Conservation (phyloP, 2,888 invertebrate genomes). For the Eucriotettix oculatus region DNA sequence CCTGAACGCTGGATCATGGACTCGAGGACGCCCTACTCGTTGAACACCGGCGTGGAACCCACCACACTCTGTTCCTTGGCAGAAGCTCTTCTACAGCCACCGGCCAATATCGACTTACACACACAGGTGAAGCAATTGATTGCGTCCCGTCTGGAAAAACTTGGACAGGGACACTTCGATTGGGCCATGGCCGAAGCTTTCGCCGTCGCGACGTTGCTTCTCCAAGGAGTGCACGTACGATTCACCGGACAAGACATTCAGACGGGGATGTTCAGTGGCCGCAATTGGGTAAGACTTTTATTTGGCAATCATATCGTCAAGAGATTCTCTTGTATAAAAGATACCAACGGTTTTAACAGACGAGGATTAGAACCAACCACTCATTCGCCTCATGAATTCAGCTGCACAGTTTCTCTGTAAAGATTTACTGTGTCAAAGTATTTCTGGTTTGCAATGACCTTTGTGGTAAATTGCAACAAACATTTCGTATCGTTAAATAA, state of each 20-base stretch:
- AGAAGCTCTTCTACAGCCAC: not conserved
- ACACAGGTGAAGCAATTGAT: constrained; percentile 25
- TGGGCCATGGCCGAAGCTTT: constrained; percentile 72
- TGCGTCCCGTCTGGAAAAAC: constrained; percentile 34
- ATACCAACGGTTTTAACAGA: too few species aligned
- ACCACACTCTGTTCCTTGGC: not conserved
- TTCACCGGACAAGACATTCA: constrained; percentile 68
- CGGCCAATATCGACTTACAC: not conserved
- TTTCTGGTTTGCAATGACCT: too few species aligned
- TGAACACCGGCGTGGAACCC: not conserved
- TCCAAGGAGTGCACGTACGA: constrained; percentile 58
- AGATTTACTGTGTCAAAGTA: too few species aligned
- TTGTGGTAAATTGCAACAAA: too few species aligned
- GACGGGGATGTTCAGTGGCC: constrained; percentile 54
- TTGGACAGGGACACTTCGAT: constrained; percentile 35
- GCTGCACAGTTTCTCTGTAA: too few species aligned
- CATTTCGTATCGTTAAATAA: too few species aligned
- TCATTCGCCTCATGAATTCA: too few species aligned
- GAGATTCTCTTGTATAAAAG: too few species aligned
- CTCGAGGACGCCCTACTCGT: not conserved
- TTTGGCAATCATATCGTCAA: too few species aligned
- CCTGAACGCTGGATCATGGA: not conserved
- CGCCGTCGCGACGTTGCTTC: constrained; percentile 57
- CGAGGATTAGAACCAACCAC: too few species aligned
- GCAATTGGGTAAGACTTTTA: constrained; percentile 31